Base-by-base conservation (phyloP, 2,113 vertebrate species). In the Hemiprocne comata region DNA sequence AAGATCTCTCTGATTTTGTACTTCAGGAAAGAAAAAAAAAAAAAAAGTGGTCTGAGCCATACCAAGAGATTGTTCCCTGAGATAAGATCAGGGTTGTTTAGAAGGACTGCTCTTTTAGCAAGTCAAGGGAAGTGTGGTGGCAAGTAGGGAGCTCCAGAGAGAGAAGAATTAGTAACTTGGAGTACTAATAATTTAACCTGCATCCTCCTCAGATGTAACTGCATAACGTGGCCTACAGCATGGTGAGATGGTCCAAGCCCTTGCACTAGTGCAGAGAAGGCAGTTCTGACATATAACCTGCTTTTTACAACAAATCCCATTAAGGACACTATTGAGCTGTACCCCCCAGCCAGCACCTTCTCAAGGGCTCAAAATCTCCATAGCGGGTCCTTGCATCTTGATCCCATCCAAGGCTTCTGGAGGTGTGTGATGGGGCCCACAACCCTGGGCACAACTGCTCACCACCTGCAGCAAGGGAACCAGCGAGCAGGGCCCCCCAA, bases 311-410 rank as follows among this genome's bases (percentile, higher is more conserved):
- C 34, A 61, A 84, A 77, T 17, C 25, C 26, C 34, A 12, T 21
- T 33, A 80, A 54, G 29, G 16, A 51, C 42, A 53, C 28, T 6
- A 20, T 34, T 42, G 34, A 51, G 9, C 7, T 38, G 11, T 60
- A 36, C 48, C 48, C 48, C 19, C 7, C 26, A 31, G 50, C 26
- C 72, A 72, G 62, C 18, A 42, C 13, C 15, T 17, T 64, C 34
- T 4, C 33, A 76, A 38, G 50, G 67, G 36, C 64, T 64, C 17
- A 60, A 9, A 58, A 33, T 38, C 17, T 28, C 14, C 46, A 5
- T 13, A 42, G 69, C 14, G 0, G 1, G 7, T 67, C 6, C 34
- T 60, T 0, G 0, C 25, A 54, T 44, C 44, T 34, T 6, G 42
- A 42, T 40, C 29, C 15, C 40, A 61, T 1, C 34, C 38, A 5